A percentile compares a stretch with the other conserved stretches of the same genome.
Conservation (phyloP, 2,797 vertebrate species). For the Megaceryle alcyon region DNA sequence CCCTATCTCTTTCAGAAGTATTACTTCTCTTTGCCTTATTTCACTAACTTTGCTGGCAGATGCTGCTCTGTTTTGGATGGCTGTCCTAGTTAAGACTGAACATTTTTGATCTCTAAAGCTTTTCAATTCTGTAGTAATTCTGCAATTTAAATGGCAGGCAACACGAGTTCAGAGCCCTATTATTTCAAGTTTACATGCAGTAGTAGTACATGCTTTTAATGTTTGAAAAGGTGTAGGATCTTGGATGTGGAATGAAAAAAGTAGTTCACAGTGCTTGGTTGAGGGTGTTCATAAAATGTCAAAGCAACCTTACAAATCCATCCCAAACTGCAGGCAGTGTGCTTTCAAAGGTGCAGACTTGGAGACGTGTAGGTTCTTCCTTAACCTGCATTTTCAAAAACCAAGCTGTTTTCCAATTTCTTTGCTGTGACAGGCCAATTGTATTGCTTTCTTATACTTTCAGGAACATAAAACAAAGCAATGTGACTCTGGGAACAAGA, state of each 20-base stretch:
- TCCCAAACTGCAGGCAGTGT: constrained; percentile 46
- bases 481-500: background rate
- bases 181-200: constrained; percentile 56
- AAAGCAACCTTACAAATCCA: constrained; percentile 59
- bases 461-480: constrained; percentile 8
- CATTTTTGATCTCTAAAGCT: background rate
- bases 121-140: background rate
- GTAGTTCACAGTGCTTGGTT: constrained; percentile 55
- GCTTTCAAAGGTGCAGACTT: constrained; percentile 42
- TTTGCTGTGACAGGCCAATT: constrained; percentile 63
- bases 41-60: background rate
- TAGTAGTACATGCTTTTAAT: constrained; percentile 49
- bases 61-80: background rate
- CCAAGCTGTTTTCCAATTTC: constrained; percentile 59
- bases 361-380: constrained; percentile 43
- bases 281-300: constrained; percentile 57
- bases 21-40: background rate
- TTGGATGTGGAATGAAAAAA: constrained; percentile 66
- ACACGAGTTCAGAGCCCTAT: constrained; percentile 51
- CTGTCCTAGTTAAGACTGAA: background rate
- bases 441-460: constrained; percentile 34
- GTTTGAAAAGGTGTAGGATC: constrained; percentile 41
- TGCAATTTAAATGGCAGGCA: constrained; percentile 29
- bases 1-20: background rate
- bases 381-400: constrained; percentile 55